These are phyloP conservation scores for Willowsia nigromaculata DNA, from an alignment of 2,888 invertebrate genomes.

Conservation along the genomic window DNA sequence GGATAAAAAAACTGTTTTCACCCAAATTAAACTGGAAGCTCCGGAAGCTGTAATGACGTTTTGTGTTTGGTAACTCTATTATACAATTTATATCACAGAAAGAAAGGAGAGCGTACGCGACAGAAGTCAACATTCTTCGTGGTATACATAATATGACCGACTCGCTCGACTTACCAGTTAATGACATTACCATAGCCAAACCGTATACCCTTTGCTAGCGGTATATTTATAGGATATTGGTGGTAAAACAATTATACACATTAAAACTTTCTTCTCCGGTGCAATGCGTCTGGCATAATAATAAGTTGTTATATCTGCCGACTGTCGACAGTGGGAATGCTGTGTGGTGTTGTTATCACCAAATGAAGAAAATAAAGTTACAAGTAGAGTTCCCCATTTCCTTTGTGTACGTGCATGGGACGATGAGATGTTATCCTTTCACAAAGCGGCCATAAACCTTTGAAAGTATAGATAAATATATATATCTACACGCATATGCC, in stretches of 20 bases:
- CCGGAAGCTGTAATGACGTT: background rate
- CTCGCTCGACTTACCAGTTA: background rate
- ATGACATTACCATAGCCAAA: background rate
- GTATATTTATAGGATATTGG: slow-evolving; percentile 26
- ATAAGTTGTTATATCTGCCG: slow-evolving; percentile 7
- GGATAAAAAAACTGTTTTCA: background rate
- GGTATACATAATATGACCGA: too few relatives aligned
- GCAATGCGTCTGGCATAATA: slow-evolving; percentile 18
- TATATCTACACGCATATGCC: background rate
- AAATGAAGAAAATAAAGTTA: background rate
- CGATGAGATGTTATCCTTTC: background rate
- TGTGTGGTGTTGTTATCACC: background rate
- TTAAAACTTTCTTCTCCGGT: background rate
- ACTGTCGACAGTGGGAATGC: background rate
- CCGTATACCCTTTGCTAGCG: background rate
- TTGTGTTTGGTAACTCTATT: background rate
- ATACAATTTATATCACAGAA: background rate
- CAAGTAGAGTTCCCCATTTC: background rate
- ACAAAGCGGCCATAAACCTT: background rate
- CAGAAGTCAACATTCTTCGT: background rate
- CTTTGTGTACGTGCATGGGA: background rate
- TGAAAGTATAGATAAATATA: background rate
- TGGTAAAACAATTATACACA: slow-evolving; percentile 30
- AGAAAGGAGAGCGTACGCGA: background rate
- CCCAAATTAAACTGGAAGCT: background rate